These are phyloP conservation scores for Nephrocerus scutellatus DNA, from an alignment of 2,888 invertebrate genomes.

Conservation along the genomic window DNA sequence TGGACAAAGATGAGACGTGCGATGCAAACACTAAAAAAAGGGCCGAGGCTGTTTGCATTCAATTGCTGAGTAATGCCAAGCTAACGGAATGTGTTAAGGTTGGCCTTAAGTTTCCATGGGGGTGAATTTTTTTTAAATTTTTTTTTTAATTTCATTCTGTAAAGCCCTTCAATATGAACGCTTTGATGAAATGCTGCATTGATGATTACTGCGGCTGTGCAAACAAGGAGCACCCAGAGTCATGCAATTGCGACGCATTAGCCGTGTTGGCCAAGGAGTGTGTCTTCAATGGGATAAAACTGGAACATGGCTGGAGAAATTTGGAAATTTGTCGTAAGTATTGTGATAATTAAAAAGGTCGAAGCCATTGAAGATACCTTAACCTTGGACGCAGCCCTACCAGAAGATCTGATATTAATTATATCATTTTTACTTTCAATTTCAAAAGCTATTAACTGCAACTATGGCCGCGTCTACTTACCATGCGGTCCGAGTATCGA, in stretches of 20 bases:
- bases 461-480: constrained; percentile 66
- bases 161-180: constrained; percentile 58
- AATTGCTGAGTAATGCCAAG: constrained; percentile 57
- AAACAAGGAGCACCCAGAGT: constrained; percentile 50
- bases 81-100: constrained; percentile 57
- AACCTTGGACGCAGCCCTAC: no score
- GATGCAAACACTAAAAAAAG: constrained; percentile 31
- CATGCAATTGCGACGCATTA: constrained; percentile 70
- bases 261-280: constrained; percentile 74
- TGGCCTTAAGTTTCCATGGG: constrained; percentile 1
- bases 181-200: constrained; percentile 64
- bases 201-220: constrained; percentile 74
- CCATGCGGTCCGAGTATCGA: constrained; percentile 70
- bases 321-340: constrained; percentile 76
- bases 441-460: constrained; percentile 65
- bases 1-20: constrained; percentile 37
- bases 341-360: constrained; percentile 7
- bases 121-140: no score
- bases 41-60: constrained; percentile 58
- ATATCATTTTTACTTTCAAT: background rate
- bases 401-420: no score
- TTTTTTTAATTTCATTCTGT: no score
- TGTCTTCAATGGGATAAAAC: constrained; percentile 55
- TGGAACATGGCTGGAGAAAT: constrained; percentile 68
- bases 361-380: constrained; percentile 5